Conservation (phyloP, 2,113 vertebrate genomes). For the Bujurquina vittata region DNA sequence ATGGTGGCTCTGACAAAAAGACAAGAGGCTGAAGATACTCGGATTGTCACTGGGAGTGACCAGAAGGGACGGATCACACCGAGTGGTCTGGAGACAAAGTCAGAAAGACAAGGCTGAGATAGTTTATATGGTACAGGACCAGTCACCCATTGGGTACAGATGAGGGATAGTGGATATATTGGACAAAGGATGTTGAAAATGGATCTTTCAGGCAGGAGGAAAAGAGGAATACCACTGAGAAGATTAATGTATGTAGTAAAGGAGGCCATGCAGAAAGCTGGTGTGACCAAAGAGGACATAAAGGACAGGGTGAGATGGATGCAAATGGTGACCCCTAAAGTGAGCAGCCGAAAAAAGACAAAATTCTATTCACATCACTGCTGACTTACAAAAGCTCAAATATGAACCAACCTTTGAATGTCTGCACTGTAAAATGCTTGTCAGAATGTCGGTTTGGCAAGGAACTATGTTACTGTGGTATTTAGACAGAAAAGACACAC, state of each 20-base stretch:
- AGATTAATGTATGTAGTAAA: not conserved
- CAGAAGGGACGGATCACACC: not conserved
- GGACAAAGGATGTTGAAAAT: too few species aligned
- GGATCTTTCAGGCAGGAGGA: too few species aligned
- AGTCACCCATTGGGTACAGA: not conserved
- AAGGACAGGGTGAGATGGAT: not conserved
- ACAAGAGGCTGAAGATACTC: not conserved
- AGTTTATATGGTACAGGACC: not conserved
- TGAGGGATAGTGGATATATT: not conserved
- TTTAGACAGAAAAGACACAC: constrained; percentile 56
- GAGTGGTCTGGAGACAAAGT: fast-evolving
- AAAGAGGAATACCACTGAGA: too few species aligned
- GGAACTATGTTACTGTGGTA: constrained; percentile 43
- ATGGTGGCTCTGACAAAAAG: too few species aligned
- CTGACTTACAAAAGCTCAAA: not conserved
- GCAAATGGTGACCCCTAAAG: not conserved
- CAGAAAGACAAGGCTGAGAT: fast-evolving
- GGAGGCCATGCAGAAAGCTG: not conserved
- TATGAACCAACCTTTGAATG: not conserved
- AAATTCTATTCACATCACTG: not conserved
- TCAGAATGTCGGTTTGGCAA: not conserved
- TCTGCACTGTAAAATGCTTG: not conserved
- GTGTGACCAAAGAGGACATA: not conserved
- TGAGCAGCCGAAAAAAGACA: not conserved
- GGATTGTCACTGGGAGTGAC: not conserved